phyloP scores from a whole-genome alignment of 1,140 invertebrate genomes.

The Drosophila arawakana region DNA sequence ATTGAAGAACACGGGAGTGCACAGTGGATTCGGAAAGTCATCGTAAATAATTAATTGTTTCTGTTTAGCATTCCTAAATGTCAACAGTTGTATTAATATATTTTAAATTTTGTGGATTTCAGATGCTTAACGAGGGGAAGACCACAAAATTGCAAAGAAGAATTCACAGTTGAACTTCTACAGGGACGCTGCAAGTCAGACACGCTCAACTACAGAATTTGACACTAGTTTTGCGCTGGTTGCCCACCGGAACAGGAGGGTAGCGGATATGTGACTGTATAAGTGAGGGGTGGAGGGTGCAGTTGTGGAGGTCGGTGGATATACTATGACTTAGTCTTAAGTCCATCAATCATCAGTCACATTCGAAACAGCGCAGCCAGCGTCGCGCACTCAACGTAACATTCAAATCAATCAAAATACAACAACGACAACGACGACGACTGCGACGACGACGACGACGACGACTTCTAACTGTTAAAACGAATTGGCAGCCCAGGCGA shows the following conservation, averaged over 20 bases:
- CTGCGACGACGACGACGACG: constrained; percentile 27
- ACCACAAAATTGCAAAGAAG: too few relatives aligned
- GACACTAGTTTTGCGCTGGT: constrained; percentile 9
- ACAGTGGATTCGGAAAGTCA: too few relatives aligned
- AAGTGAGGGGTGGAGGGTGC: background rate
- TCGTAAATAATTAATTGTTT: too few relatives aligned
- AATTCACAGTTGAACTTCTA: too few relatives aligned
- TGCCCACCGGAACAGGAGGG: constrained; percentile 37
- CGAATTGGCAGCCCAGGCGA: constrained; percentile 44
- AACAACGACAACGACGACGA: constrained; percentile 22
- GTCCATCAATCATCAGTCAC: constrained; percentile 83
- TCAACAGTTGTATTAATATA: too few relatives aligned
- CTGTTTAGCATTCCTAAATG: too few relatives aligned
- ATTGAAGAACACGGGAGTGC: too few relatives aligned
- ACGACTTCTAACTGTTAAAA: constrained; percentile 65
- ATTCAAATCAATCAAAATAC: constrained; percentile 83
- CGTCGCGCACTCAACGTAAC: constrained; percentile 78
- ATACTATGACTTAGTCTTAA: constrained; percentile 56
- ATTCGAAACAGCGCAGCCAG: constrained; percentile 50
- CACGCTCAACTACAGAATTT: too few relatives aligned
- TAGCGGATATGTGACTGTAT: constrained; percentile 1
- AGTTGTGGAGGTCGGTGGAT: constrained; percentile 2
- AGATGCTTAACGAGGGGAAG: too few relatives aligned
- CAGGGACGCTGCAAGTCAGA: constrained; percentile 17
- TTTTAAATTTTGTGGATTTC: too few relatives aligned